These are phyloP conservation scores for Teleogryllus oceanicus DNA, from an alignment of 2,888 invertebrate genomes.

Conservation along the genomic window DNA sequence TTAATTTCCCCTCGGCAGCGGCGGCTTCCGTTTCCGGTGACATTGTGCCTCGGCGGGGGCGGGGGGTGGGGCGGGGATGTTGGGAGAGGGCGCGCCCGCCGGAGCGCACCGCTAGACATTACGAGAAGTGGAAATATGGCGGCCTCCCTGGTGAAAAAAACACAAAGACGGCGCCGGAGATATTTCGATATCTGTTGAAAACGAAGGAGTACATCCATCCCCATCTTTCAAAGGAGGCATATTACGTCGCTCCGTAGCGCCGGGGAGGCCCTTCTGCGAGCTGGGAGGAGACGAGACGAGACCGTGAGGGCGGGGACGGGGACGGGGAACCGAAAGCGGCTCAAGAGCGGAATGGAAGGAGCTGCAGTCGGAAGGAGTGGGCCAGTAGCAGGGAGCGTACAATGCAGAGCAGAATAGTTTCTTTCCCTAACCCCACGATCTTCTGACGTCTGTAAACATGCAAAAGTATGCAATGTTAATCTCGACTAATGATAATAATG, in stretches of 20 bases:
- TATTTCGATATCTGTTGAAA: conserved; percentile 11
- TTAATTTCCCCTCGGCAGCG: neutral
- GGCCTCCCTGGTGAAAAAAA: neutral
- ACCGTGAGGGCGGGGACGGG: neutral
- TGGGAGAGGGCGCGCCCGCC: conserved; percentile 22
- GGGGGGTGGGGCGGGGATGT: conserved; percentile 35
- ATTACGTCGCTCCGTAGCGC: neutral
- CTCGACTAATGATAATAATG: too few species aligned
- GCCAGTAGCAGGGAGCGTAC: too few species aligned
- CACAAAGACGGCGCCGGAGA: neutral
- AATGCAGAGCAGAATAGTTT: too few species aligned
- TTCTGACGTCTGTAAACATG: too few species aligned
- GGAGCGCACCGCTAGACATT: conserved; percentile 30
- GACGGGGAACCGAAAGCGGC: neutral
- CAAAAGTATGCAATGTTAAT: too few species aligned
- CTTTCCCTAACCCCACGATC: too few species aligned
- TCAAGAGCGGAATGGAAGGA: neutral
- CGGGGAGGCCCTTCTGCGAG: neutral
- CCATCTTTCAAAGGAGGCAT: conserved; percentile 18
- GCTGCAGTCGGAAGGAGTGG: neutral
- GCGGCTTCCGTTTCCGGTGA: neutral
- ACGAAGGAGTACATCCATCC: conserved; percentile 18
- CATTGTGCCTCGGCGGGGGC: conserved; percentile 30
- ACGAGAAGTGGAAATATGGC: conserved; percentile 24
- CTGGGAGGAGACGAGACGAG: neutral